Base-by-base conservation (phyloP, 2,113 vertebrate species). In the Antechinus flavipes region DNA sequence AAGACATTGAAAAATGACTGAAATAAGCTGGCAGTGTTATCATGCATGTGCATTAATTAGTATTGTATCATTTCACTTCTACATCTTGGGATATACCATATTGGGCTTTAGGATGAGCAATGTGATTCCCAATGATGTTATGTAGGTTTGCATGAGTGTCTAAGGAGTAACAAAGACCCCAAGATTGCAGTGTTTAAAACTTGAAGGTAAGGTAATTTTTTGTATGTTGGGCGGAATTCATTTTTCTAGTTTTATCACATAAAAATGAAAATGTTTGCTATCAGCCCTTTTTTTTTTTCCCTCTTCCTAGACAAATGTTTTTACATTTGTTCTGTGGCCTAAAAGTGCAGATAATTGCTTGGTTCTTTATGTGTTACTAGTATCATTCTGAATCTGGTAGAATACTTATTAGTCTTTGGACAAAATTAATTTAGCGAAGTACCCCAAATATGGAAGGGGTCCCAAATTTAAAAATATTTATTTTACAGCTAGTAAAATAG, bases 401-500 rank as follows among this genome's bases (percentile, higher is more conserved):
- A 95, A 91, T 93, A 93, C 94, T 23, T 0, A 0, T 55, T 95
- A 94, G 91, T 92, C 94, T 98, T 94, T 95, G 42, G 35, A 92
- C 47, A 23, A 76, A 94, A 10, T 50, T 84, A 6, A 22, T 95
- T 91, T 11, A 94, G 8, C 55, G 53, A 96, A 53, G 93, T 52
- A 54, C 92, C 91, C 35, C 94, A n/a, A 76, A 30, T 7, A 2
- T 53, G 35, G 9, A 93, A 92, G 95, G 94, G 94, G 61, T 94
- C 95, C 96, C 92, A 54, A 95, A 90, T 84, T n/a, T 54, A 76
- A 95, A 95, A 49, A 93, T 94, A 58, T 92, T 95, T 91, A 49
- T 94, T 95, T 95, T 96, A 50, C 96, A 97, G 93, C 95, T 95
- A 76, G 93, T 97, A 96, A 90, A 76, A 92, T 94, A 97, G 56